Base-by-base conservation (phyloP, 2,113 vertebrate species). In the Gobius niger region DNA sequence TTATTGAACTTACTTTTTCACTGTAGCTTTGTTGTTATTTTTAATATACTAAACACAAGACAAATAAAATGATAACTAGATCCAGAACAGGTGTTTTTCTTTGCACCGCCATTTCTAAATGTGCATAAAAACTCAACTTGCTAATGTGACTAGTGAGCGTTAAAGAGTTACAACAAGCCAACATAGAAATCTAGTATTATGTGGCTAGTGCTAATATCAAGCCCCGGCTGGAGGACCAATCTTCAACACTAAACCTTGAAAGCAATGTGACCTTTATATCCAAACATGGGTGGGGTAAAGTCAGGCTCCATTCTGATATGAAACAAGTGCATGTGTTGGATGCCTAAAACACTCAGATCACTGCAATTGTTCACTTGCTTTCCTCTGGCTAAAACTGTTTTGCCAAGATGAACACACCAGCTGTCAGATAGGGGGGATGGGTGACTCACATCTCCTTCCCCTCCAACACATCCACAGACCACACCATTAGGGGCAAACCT, bases 371-470 rank as follows among this genome's bases (percentile, higher is more conserved):
- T 60, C 57, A 60, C 66, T 49, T 16, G 46, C 66, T 64, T 15
- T 47, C 16, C 68, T 70, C 75, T 15, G 60, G 63, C 41, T 42
- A 68, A 53, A 44, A 68, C 67, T 47, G 3, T 62, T 74, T 65
- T 73, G 24, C 53, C 57, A 77, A 67, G 65, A 60, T 79, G 63
- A 76, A 76, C 69, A 68, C 73, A 75, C 76, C 85, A 88, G 85
- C 84, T 86, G 82, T 81, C 60, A 77, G 50, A 68, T 61, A 19
- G 56, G 78, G 78, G 82, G 82, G 84, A 73, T 73, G 77, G 89
- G 85, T 82, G 84, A 83, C 73, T 88, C 82, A 83, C 54, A 57
- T 84, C 80, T 77, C 57, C 54, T 44, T 52, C 50, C 47, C 52
- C 3, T 60, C 16, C 4, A 42, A 49, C 54, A 61, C n/a, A 66